Evolutionary conservation across 2,888 invertebrate species (phyloP).

Genomic region (Nephrotoma flavescens): DNA sequence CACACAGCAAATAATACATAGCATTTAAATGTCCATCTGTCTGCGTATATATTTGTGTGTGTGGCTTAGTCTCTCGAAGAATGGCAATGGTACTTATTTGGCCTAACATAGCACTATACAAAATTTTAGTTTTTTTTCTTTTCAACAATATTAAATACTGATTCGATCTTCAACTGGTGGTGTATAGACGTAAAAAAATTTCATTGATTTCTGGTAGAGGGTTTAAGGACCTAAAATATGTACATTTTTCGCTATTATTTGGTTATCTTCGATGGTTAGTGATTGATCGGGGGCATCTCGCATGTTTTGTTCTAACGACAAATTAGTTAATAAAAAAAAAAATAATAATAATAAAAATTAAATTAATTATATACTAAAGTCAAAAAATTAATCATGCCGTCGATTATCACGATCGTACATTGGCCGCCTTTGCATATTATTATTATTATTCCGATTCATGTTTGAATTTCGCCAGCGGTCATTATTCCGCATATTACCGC

Average conservation of each 20-base stretch:
- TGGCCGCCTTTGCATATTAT: background rate
- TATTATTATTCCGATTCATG: background rate
- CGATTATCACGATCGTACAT: constrained; percentile 2
- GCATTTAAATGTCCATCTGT: background rate
- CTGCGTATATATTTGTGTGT: background rate
- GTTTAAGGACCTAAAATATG: background rate
- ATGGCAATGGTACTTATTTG: background rate
- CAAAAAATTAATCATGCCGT: background rate
- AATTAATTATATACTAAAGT: background rate
- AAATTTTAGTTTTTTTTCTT: background rate
- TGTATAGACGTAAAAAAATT: background rate
- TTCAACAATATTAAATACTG: background rate
- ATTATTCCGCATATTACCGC: background rate
- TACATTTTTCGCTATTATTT: background rate
- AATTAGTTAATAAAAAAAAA: background rate
- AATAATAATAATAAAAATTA: background rate
- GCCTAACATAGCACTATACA: background rate
- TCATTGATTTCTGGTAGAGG: background rate
- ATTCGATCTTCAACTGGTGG: background rate
- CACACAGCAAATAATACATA: background rate
- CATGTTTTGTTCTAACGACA: background rate
- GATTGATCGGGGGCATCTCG: background rate
- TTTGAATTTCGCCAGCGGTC: background rate
- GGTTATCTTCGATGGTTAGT: background rate
- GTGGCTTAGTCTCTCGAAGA: background rate